phyloP scores from a whole-genome alignment of 1,140 invertebrate genomes.

The Euglossa dilemma region DNA sequence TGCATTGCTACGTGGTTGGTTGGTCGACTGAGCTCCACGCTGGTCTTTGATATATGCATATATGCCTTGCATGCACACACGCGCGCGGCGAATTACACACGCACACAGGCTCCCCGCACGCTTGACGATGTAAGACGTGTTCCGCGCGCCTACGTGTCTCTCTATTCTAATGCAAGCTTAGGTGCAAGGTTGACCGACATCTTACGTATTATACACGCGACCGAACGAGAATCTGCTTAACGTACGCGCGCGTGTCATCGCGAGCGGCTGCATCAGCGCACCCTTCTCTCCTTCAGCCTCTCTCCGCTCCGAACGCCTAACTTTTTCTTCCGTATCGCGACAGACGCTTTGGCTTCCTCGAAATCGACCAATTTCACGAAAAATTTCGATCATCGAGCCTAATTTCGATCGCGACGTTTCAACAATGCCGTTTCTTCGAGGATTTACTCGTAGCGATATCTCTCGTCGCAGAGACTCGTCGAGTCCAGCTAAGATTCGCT shows the following conservation, averaged over 20 bases:
- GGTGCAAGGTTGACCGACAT: not conserved
- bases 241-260: not conserved
- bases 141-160: conserved; percentile 36
- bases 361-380: no score
- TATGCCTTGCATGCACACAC: conserved; percentile 47
- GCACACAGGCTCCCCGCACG: conserved; percentile 27
- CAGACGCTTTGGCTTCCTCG: no score
- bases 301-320: no score
- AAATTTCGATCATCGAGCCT: no score
- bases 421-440: no score
- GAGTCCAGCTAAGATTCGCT: not conserved
- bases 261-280: not conserved
- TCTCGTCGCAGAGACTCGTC: no score
- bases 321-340: no score
- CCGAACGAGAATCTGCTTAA: no score
- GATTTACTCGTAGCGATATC: no score
- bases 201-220: not conserved
- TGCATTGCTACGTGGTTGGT: conserved; percentile 76
- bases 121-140: conserved; percentile 44
- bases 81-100: conserved; percentile 43
- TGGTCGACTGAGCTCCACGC: conserved; percentile 71
- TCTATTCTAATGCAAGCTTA: conserved; percentile 32
- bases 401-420: no score
- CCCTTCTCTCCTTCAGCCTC: not conserved
- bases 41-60: conserved; percentile 65